Evolutionary conservation across 2,888 invertebrate genomes (phyloP), one percentile per base, ranked within the genome.

Genomic region (Agrochola lota): DNA sequence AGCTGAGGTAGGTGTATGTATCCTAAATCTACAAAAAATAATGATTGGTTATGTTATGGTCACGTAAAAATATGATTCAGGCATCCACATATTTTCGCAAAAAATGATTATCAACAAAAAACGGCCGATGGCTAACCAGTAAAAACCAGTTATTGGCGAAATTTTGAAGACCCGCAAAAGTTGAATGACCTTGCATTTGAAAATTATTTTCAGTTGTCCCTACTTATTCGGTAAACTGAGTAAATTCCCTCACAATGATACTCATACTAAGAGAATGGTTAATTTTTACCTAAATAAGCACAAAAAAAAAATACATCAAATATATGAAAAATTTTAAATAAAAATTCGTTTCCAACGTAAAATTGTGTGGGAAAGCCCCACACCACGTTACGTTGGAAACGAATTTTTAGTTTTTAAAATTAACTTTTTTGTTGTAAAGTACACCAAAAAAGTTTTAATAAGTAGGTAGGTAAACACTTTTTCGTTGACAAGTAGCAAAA

Each of bases 131-230:
- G 60, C 52, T n/a, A 15, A 52, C 43, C 17, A n/a, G 26, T 23
- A 73, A 52, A 73, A 86, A 80, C 69, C 30, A 43, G 78, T 83
- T 64, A n/a, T 2, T n/a, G 35, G 15, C 55, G 30, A 66, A 83
- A 78, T 80, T 77, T 80, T 20, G 60, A n/a, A 71, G 52, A 59
- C 35, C 7, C 40, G 46, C 55, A 40, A 79, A 74, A 67, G 86
- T 69, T 82, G 49, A 84, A 78, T 40, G 83, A 86, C 78, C 82
- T n/a, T 15, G n/a, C 74, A 72, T 83, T 71, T 60, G 46, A 49
- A 79, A 80, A 72, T 49, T 43, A 76, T 76, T 64, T 74, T 62
- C 30, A 15, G 17, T 70, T 26, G 15, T n/a, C 35, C 17, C 17
- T 6, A 3, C 63, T 15, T 49, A 20, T 59, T 68, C 26, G 35